Percentiles rank a stretch among this genome's conserved stretches.
These are phyloP conservation scores for Metalampra italica DNA, from an alignment of 2,888 invertebrate genomes.

Conservation along the genomic window DNA sequence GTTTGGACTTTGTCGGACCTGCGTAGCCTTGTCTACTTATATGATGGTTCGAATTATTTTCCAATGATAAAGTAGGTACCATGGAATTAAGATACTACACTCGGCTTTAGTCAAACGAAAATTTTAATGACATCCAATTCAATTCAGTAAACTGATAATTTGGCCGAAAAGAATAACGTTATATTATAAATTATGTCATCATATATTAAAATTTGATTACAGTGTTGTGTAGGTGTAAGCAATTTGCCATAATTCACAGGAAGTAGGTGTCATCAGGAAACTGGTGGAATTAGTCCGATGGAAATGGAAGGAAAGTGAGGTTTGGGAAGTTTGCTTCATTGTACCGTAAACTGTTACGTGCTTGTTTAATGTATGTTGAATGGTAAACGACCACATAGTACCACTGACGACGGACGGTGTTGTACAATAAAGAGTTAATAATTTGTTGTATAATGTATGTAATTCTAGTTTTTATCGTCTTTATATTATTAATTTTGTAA, in stretches of 20 bases:
- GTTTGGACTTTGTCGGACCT: neutral
- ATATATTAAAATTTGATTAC: conserved; percentile 18
- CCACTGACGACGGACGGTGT: conserved; percentile 51
- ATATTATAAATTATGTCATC: neutral
- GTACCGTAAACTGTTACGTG: conserved; percentile 63
- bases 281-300: neutral
- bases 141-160: no score
- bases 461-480: conserved; percentile 73
- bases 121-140: no score
- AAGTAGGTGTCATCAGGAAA: conserved; percentile 1
- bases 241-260: conserved; percentile 15
- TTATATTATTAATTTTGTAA: conserved; percentile 74
- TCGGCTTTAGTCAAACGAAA: no score
- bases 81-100: no score
- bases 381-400: conserved; percentile 46
- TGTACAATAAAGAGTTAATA: conserved; percentile 71
- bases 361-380: conserved; percentile 52
- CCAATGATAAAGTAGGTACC: no score
- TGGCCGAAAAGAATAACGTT: no score
- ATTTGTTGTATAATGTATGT: conserved; percentile 76
- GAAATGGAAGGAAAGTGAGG: neutral
- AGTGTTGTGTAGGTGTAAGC: conserved; percentile 4
- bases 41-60: no score
- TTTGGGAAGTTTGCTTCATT: conserved; percentile 38
- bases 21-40: neutral